Evolutionary conservation across 2,888 invertebrate species (phyloP), one percentile per base, ranked within the genome.

Genomic region (Scrobipalpa costella): DNA sequence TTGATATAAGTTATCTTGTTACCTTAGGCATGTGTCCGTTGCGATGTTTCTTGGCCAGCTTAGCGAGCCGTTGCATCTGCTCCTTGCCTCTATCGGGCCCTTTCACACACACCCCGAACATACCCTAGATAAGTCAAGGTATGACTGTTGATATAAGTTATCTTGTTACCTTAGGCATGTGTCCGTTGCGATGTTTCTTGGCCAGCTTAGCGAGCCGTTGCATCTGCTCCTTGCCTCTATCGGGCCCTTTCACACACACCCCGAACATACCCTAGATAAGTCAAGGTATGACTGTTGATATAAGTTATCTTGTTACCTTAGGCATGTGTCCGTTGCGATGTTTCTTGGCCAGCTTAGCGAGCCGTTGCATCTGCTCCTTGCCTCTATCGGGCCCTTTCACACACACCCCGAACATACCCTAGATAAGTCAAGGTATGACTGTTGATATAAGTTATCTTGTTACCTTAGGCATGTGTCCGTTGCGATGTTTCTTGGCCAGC

Each of bases 241-340:
- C 95, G 15, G 95, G 94, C n/a, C n/a, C n/a, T n/a, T n/a, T n/a
- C n/a, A n/a, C n/a, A n/a, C n/a, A n/a, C n/a, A n/a, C n/a, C n/a
- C n/a, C n/a, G n/a, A n/a, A n/a, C n/a, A n/a, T n/a, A n/a, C n/a
- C n/a, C n/a, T n/a, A n/a, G n/a, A n/a, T n/a, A n/a, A n/a, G n/a
- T n/a, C n/a, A n/a, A n/a, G n/a, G n/a, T n/a, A n/a, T n/a, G n/a
- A n/a, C n/a, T n/a, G n/a, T n/a, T n/a, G n/a, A n/a, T n/a, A n/a
- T n/a, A n/a, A n/a, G n/a, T n/a, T n/a, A n/a, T n/a, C n/a, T n/a
- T n/a, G 85, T 66, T 76, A 93, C 95, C 92, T 98, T 97, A 38
- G 96, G 95, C 88, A 99, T 96, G 77, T 98, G 97, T 11, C 99
- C 99, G 83, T 97, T 97, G 63, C 97, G 92, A 81, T 99, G 98